A percentile compares a stretch with the other conserved stretches of the same genome.
These are phyloP conservation scores for Fragum sueziense DNA, from an alignment of 2,888 invertebrate genomes.

Conservation along the genomic window DNA sequence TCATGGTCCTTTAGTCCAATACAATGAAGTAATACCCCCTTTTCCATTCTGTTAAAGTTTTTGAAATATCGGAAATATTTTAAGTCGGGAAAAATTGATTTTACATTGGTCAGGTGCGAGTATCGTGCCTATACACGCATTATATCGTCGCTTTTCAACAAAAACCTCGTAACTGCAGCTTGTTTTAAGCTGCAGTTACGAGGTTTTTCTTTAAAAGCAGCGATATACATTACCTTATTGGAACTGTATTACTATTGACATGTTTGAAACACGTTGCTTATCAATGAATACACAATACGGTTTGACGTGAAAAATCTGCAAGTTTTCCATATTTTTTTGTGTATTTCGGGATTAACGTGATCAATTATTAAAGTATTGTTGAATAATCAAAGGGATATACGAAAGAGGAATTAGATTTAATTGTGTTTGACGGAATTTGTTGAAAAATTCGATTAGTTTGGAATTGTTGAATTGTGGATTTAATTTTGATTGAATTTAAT, in stretches of 20 bases:
- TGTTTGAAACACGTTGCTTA: conserved; percentile 57
- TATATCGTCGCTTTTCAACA: too few species aligned
- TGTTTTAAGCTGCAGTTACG: too few species aligned
- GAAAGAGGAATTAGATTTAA: too few species aligned
- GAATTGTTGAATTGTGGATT: too few species aligned
- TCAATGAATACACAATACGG: conserved; percentile 52
- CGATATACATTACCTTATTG: conserved; percentile 15
- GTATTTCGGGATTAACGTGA: neutral
- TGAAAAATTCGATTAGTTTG: too few species aligned
- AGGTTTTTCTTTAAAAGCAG: too few species aligned
- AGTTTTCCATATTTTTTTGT: neutral
- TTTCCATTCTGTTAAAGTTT: neutral
- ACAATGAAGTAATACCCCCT: neutral
- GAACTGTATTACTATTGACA: conserved; percentile 35
- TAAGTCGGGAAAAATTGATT: neutral
- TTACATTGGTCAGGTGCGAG: conserved; percentile 34
- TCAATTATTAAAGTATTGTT: neutral
- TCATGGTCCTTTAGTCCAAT: neutral
- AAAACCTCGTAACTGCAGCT: too few species aligned
- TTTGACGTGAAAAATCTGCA: neutral
- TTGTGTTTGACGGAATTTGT: too few species aligned
- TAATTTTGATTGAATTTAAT: too few species aligned
- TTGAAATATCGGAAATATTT: neutral
- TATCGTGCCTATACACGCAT: conserved; percentile 45
- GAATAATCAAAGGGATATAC: too few species aligned